Evolutionary conservation across 2,797 vertebrate genomes (phyloP).

Genomic region (Darevskia nairensis): DNA sequence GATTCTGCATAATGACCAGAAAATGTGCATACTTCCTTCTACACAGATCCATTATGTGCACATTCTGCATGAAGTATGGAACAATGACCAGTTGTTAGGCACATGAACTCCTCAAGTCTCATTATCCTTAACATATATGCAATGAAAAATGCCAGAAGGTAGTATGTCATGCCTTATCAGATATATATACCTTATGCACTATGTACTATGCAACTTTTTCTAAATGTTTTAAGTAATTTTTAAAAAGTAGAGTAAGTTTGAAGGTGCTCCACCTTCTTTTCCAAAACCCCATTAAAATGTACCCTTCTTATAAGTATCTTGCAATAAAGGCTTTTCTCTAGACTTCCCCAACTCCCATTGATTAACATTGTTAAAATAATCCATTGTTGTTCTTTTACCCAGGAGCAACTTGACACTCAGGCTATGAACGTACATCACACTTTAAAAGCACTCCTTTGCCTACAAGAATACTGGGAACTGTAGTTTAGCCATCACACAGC

Average conservation of each 20-base stretch:
- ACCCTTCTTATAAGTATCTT: not conserved
- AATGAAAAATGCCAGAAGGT: not conserved
- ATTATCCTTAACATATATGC: not conserved
- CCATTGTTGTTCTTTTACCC: not conserved
- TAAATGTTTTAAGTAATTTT: not conserved
- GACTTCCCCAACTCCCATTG: not conserved
- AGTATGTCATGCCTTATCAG: not conserved
- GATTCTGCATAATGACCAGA: no score
- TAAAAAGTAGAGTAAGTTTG: not conserved
- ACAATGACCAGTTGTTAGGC: no score
- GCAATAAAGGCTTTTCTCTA: not conserved
- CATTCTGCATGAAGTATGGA: no score
- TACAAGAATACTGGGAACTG: no score
- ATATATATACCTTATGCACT: not conserved
- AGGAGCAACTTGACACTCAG: not conserved
- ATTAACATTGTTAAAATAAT: no score
- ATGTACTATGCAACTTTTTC: not conserved
- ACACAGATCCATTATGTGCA: no score
- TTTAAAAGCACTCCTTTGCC: no score
- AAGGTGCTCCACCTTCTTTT: not conserved
- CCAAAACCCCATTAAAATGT: not conserved
- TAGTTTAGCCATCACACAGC: no score
- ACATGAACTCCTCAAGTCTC: no score
- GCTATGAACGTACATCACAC: no score
- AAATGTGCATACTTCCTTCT: no score